A percentile compares a stretch with the other conserved stretches of the same genome.
Evolutionary conservation across 2,113 vertebrate species (phyloP).

Genomic region (Urocynchramus pylzowi): DNA sequence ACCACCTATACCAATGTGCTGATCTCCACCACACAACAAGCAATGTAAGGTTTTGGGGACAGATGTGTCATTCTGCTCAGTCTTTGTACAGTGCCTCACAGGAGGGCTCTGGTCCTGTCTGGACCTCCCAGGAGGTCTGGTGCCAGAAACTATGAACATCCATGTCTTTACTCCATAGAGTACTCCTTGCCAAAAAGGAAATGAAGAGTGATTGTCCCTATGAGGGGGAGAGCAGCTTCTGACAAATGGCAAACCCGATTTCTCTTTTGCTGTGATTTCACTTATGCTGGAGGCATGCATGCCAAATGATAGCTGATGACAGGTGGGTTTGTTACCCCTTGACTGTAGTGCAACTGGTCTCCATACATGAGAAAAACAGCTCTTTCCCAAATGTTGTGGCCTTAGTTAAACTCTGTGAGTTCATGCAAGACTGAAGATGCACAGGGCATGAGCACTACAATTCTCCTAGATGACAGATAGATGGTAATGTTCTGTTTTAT

Average conservation of each 20-base stretch:
- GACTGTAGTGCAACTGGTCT: neutral
- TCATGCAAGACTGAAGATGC: neutral
- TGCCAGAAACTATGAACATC: neutral
- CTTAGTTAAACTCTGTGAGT: neutral
- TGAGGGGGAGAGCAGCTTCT: neutral
- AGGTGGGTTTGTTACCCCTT: neutral
- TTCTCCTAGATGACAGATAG: neutral
- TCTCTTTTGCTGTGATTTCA: neutral
- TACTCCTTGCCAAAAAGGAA: constrained; percentile 12
- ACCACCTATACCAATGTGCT: neutral
- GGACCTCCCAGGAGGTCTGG: neutral
- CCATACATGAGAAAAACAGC: neutral
- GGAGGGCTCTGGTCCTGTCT: neutral
- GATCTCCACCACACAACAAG: neutral
- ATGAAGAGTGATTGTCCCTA: neutral
- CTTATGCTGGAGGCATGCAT: neutral
- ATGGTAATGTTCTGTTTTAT: neutral
- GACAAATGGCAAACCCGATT: neutral
- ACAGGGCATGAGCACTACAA: neutral
- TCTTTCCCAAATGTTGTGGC: neutral
- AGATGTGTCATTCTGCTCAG: neutral
- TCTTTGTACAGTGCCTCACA: neutral
- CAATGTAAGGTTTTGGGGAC: neutral
- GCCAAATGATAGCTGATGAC: neutral
- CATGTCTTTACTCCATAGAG: neutral